Evolutionary conservation across 1,140 invertebrate species (phyloP).

Genomic region (Halesus radiatus): DNA sequence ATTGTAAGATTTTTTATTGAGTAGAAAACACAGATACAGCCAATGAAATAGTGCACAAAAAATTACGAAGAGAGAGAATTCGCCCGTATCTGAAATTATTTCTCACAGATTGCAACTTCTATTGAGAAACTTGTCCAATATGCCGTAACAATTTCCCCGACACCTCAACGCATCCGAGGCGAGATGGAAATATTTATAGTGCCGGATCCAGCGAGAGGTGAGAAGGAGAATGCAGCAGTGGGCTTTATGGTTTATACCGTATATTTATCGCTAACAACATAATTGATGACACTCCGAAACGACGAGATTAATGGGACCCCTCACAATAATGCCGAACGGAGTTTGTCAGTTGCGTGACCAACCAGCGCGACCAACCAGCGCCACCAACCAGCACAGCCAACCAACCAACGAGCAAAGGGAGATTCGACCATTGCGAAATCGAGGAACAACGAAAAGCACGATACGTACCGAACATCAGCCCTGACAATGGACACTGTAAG

Average conservation of each 20-base stretch:
- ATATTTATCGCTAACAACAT: conserved; percentile 36
- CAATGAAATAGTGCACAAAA: too few species aligned
- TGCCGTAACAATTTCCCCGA: conserved; percentile 26
- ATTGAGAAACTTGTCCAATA: neutral
- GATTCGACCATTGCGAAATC: too few species aligned
- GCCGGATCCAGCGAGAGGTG: conserved; percentile 9
- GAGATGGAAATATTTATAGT: conserved; percentile 16
- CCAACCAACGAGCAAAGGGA: too few species aligned
- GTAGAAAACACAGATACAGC: too few species aligned
- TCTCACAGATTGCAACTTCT: too few species aligned
- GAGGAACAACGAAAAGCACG: too few species aligned
- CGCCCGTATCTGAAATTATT: too few species aligned
- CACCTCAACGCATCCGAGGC: conserved; percentile 25
- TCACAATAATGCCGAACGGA: neutral
- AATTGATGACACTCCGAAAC: conserved; percentile 27
- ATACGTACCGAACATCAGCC: too few species aligned
- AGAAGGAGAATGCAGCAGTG: neutral
- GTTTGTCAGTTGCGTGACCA: neutral
- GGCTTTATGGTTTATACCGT: neutral
- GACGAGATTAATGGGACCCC: conserved; percentile 16
- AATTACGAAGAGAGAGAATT: too few species aligned
- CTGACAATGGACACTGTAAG: too few species aligned
- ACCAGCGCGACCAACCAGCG: neutral
- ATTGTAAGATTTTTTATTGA: too few species aligned
- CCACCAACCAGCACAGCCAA: neutral